Percentiles rank a stretch among this genome's conserved stretches.
Conservation (phyloP, 2,797 vertebrate genomes). For the Craterocephalus amniculus region DNA sequence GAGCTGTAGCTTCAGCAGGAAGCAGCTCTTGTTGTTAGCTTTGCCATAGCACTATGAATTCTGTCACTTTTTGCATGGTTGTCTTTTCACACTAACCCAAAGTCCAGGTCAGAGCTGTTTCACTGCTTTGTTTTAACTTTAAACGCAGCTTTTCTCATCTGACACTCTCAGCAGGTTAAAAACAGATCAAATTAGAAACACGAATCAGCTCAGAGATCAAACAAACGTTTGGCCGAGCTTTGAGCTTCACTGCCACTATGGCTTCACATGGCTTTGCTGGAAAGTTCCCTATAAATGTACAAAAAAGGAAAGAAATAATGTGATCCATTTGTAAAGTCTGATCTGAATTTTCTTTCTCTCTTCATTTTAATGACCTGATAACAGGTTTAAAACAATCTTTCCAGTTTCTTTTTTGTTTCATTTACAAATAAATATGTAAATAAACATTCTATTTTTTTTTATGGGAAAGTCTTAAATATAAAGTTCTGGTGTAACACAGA, state of each 20-base stretch:
- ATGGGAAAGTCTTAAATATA: background rate
- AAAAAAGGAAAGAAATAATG: background rate
- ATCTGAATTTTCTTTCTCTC: background rate
- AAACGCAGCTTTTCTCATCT: slow-evolving; percentile 4
- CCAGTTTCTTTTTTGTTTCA: background rate
- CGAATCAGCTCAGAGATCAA: slow-evolving; percentile 29
- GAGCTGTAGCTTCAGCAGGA: slow-evolving; percentile 28
- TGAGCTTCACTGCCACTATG: slow-evolving; percentile 24
- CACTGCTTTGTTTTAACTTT: slow-evolving; percentile 31
- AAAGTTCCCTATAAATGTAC: too few species aligned
- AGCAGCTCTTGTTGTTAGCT: slow-evolving; percentile 16
- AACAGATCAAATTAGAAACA: slow-evolving; percentile 20
- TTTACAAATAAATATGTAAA: background rate
- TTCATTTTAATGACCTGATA: background rate
- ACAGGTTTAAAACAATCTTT: background rate
- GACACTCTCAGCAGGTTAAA: slow-evolving; percentile 14
- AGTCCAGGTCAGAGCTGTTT: slow-evolving; percentile 50
- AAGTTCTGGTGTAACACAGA: background rate
- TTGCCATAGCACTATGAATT: slow-evolving; percentile 11
- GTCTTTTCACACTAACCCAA: slow-evolving; percentile 60
- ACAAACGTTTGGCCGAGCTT: slow-evolving; percentile 1
- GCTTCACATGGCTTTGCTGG: slow-evolving; percentile 35
- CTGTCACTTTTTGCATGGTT: slow-evolving; percentile 57
- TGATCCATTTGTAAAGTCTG: background rate
- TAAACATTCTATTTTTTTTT: background rate